Evolutionary conservation across 2,888 invertebrate species (phyloP).

Genomic region (Rhagonycha lutea): DNA sequence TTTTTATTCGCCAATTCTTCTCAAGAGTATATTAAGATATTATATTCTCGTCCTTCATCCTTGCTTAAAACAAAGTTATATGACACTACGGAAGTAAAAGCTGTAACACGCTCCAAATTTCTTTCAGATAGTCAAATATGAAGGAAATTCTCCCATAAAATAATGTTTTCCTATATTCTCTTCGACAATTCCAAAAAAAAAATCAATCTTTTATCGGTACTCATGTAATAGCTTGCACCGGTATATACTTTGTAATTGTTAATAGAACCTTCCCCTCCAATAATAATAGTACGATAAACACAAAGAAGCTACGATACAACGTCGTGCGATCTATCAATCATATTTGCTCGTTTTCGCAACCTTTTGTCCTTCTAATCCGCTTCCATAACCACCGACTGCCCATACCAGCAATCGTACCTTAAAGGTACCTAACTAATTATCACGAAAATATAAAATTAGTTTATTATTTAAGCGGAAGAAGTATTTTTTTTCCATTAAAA

Average conservation of each 20-base stretch:
- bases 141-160: neutral
- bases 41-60: too few species aligned
- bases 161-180: too few species aligned
- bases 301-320: neutral
- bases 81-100: too few species aligned
- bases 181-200: neutral
- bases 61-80: too few species aligned
- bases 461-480: neutral
- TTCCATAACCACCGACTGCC: neutral
- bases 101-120: neutral
- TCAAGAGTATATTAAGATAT: too few species aligned
- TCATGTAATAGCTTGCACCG: neutral
- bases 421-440: neutral
- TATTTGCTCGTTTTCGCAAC: neutral
- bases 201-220: neutral
- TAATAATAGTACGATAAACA: neutral
- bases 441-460: neutral
- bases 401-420: neutral
- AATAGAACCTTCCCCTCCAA: neutral
- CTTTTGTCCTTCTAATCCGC: neutral
- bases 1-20: too few species aligned
- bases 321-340: neutral
- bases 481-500: too few species aligned
- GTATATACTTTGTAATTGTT: neutral
- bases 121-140: neutral